phyloP scores from a whole-genome alignment of 23 tunicate genomes.

The Botrylloides violaceus region DNA sequence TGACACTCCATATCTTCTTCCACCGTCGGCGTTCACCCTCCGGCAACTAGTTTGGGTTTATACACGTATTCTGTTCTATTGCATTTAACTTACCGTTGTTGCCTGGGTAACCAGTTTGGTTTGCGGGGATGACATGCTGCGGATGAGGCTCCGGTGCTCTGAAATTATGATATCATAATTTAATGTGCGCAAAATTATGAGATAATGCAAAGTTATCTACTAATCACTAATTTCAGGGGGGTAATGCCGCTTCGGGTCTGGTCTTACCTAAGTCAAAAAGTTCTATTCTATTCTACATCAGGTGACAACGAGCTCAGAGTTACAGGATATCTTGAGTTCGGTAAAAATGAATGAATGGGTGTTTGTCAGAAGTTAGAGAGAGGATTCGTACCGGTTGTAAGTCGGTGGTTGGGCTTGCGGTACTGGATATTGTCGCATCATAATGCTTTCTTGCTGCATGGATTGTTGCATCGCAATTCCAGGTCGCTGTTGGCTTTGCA shows the following conservation, averaged over 20 bases:
- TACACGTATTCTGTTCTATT: neutral
- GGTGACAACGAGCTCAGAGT: too few species aligned
- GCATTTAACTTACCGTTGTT: neutral
- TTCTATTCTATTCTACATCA: too few species aligned
- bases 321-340: too few species aligned
- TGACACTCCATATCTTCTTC: neutral
- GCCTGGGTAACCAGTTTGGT: neutral
- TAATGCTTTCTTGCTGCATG: slow-evolving; percentile 17
- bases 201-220: too few species aligned
- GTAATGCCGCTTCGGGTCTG: too few species aligned
- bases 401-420: neutral
- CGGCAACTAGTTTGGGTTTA: neutral
- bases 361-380: neutral
- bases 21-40: neutral
- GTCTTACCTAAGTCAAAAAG: too few species aligned
- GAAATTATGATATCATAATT: too few species aligned
- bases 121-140: slow-evolving; percentile 2
- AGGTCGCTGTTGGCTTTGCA: slow-evolving; percentile 20
- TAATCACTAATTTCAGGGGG: too few species aligned
- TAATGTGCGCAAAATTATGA: too few species aligned
- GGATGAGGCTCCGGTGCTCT: neutral
- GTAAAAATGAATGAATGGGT: too few species aligned
- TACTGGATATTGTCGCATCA: slow-evolving; percentile 18
- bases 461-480: slow-evolving; percentile 25
- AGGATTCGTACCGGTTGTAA: slow-evolving; percentile 6